Conservation (phyloP, 2,113 vertebrate species). For the Otus sunia region DNA sequence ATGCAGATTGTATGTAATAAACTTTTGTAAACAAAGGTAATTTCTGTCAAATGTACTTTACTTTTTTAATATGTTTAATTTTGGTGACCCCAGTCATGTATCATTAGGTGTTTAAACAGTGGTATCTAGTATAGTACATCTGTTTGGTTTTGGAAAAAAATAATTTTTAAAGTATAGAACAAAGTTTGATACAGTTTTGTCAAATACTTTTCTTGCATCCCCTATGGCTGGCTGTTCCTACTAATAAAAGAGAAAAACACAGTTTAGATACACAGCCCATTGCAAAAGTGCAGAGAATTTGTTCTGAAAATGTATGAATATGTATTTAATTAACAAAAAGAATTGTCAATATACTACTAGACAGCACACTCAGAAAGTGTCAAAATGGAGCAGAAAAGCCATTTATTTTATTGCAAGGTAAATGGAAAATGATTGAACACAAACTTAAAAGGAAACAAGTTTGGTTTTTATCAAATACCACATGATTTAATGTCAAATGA, state of each 20-base stretch:
- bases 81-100: slow-evolving; percentile 59
- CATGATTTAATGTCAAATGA: not conserved
- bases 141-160: slow-evolving; percentile 9
- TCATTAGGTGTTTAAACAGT: slow-evolving; percentile 50
- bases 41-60: slow-evolving; percentile 72
- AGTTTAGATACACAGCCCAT: not conserved
- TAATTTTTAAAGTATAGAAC: not conserved
- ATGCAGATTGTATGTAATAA: slow-evolving; percentile 78
- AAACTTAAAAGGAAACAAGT: not conserved
- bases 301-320: slow-evolving; percentile 10
- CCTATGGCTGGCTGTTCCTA: not conserved
- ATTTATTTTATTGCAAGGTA: slow-evolving; percentile 20
- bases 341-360: not conserved
- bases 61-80: slow-evolving; percentile 65
- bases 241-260: not conserved
- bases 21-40: slow-evolving; percentile 74
- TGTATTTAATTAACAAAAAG: not conserved
- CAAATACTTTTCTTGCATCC: slow-evolving; percentile 1
- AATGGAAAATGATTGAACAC: slow-evolving; percentile 25
- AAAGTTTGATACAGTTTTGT: slow-evolving; percentile 23
- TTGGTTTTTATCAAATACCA: slow-evolving; percentile 4
- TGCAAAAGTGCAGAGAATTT: slow-evolving; percentile 5
- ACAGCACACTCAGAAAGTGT: not conserved
- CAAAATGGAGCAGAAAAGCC: slow-evolving; percentile 1
- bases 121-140: slow-evolving; percentile 49